These are phyloP conservation scores for Arenaria interpres DNA, from an alignment of 2,113 vertebrate genomes.

Conservation along the genomic window DNA sequence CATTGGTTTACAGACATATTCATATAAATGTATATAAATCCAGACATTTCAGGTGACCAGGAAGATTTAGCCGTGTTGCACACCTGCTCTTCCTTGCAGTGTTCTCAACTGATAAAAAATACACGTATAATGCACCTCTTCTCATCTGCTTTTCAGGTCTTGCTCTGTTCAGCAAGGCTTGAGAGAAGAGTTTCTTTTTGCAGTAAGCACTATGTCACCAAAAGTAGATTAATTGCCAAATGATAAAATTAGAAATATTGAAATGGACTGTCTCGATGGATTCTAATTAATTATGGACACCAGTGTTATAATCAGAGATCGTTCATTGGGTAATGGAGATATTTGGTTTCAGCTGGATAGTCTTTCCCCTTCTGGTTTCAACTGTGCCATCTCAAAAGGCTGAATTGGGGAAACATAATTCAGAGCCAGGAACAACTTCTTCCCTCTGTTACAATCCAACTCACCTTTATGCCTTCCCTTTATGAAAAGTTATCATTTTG, in stretches of 20 bases:
- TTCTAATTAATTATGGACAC: conserved; percentile 58
- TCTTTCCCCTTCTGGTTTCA: background rate
- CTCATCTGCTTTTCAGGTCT: background rate
- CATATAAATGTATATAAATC: background rate
- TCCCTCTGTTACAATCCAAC: background rate
- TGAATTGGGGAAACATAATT: background rate
- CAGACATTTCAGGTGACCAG: background rate
- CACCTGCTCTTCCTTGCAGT: background rate
- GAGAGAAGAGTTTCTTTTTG: conserved; percentile 32
- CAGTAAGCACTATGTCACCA: background rate
- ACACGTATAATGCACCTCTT: background rate
- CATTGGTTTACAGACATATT: background rate
- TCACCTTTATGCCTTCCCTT: background rate
- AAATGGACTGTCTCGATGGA: background rate
- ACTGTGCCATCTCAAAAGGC: background rate
- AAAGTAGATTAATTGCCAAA: conserved; percentile 49
- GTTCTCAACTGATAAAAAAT: background rate
- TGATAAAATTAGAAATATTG: conserved; percentile 53
- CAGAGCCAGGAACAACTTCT: background rate
- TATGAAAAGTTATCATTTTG: background rate
- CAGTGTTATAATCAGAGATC: background rate
- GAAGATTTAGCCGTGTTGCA: background rate
- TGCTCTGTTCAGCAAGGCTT: background rate
- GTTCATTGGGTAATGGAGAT: background rate
- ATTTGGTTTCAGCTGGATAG: conserved; percentile 14